A percentile compares a stretch with the other conserved stretches of the same genome.
phyloP scores from a whole-genome alignment of 2,888 invertebrate species.

The Papilio protenor region DNA sequence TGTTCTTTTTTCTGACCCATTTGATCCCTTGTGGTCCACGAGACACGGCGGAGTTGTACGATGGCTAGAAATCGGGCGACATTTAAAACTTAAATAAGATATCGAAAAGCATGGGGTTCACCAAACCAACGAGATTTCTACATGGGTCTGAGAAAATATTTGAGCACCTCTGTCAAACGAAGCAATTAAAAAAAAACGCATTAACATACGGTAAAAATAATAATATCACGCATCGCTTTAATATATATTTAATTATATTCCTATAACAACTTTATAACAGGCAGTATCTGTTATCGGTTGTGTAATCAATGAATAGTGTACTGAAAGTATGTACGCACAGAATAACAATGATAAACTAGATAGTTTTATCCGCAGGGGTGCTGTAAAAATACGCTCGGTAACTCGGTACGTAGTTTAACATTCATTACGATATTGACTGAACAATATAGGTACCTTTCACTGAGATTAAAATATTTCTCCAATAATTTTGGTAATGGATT shows the following conservation, averaged over 20 bases:
- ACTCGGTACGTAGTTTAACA: not conserved
- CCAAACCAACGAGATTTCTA: no score
- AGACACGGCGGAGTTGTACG: no score
- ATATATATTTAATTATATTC: not conserved
- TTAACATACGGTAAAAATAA: not conserved
- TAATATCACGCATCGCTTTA: not conserved
- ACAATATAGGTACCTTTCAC: slow-evolving; percentile 1
- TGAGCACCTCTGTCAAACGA: no score
- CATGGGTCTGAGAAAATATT: no score
- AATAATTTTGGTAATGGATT: not conserved
- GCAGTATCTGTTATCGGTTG: not conserved
- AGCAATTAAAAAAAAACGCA: no score
- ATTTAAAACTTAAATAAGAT: no score
- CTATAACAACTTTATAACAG: not conserved
- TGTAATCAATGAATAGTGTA: slow-evolving; percentile 18
- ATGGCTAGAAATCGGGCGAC: no score
- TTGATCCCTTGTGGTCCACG: no score
- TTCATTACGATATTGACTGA: slow-evolving; percentile 10
- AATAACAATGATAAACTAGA: slow-evolving; percentile 28
- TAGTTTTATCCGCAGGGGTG: slow-evolving; percentile 11
- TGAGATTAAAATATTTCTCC: slow-evolving; percentile 7
- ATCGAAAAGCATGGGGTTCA: no score
- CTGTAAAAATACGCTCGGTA: not conserved
- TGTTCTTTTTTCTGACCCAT: no score
- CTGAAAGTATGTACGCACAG: not conserved